Percentiles rank a stretch among this genome's conserved stretches.
phyloP scores from a whole-genome alignment of 2,113 vertebrate species.

The Cyprinodon brontotheroides region DNA sequence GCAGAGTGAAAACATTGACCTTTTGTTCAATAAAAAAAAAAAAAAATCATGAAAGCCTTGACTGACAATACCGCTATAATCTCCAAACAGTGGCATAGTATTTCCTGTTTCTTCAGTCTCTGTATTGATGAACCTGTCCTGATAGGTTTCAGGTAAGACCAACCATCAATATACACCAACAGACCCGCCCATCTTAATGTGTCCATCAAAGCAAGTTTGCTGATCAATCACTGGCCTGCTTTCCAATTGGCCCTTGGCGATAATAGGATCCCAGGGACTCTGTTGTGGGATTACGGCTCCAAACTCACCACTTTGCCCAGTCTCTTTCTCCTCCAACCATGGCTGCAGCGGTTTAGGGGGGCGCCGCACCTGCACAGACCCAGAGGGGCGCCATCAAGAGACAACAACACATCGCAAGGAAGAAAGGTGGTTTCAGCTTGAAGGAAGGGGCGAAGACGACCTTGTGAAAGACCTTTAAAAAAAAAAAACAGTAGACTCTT shows the following conservation, averaged over 20 bases:
- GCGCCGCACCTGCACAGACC: conserved; percentile 34
- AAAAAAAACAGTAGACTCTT: conserved; percentile 12
- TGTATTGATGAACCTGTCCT: not conserved
- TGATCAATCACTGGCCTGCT: conserved; percentile 81
- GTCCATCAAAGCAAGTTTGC: conserved; percentile 75
- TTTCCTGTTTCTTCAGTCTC: not conserved
- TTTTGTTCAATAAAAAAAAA: not conserved
- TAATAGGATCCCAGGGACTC: conserved; percentile 82
- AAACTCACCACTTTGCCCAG: conserved; percentile 69
- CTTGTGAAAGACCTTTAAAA: conserved; percentile 1
- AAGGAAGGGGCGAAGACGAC: conserved; percentile 16
- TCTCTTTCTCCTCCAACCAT: conserved; percentile 73
- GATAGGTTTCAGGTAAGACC: conserved; percentile 36
- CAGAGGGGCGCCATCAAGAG: conserved; percentile 50
- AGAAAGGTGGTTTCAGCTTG: conserved; percentile 27
- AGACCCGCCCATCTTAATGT: conserved; percentile 43
- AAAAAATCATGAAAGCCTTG: too few relatives aligned
- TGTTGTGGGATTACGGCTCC: conserved; percentile 73
- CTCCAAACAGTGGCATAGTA: not conserved
- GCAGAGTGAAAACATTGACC: not conserved
- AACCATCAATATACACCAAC: conserved; percentile 43
- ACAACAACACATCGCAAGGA: conserved; percentile 43
- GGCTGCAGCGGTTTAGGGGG: conserved; percentile 75
- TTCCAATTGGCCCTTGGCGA: conserved; percentile 77
- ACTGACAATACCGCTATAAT: not conserved